These are phyloP conservation scores for Coenobita brevimanus DNA, from an alignment of 1,140 invertebrate species.

Conservation along the genomic window DNA sequence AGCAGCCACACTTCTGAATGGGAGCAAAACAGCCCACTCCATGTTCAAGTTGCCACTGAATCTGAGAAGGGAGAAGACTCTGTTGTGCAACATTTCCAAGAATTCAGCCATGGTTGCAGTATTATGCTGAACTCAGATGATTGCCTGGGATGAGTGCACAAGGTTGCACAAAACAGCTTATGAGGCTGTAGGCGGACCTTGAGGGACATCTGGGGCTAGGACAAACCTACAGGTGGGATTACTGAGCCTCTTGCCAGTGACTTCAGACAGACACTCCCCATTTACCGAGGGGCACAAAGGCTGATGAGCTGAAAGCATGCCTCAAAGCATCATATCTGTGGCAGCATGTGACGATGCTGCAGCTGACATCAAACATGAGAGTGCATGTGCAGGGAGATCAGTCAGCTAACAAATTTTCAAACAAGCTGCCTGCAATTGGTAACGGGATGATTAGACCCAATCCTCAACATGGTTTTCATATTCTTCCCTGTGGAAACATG, in stretches of 20 bases:
- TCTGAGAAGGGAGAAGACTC: background rate
- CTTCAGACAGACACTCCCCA: background rate
- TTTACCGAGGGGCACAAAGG: background rate
- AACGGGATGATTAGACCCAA: too few relatives aligned
- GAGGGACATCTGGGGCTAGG: background rate
- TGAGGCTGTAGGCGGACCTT: background rate
- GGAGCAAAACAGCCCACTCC: background rate
- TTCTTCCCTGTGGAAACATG: too few relatives aligned
- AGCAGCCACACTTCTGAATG: background rate
- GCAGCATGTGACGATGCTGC: too few relatives aligned
- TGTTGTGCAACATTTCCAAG: background rate
- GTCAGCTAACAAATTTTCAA: too few relatives aligned
- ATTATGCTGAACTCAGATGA: background rate
- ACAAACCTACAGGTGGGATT: background rate
- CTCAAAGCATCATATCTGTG: background rate
- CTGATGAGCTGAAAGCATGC: background rate
- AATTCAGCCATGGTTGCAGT: background rate
- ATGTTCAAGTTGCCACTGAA: background rate
- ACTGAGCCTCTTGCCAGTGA: background rate
- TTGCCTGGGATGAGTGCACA: background rate
- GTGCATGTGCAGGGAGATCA: too few relatives aligned
- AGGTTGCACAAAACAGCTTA: background rate
- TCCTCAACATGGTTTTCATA: too few relatives aligned
- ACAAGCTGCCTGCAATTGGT: too few relatives aligned
- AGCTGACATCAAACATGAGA: too few relatives aligned